These are phyloP conservation scores for Illadopsis cleaveri DNA, from an alignment of 2,113 vertebrate species.

Conservation along the genomic window DNA sequence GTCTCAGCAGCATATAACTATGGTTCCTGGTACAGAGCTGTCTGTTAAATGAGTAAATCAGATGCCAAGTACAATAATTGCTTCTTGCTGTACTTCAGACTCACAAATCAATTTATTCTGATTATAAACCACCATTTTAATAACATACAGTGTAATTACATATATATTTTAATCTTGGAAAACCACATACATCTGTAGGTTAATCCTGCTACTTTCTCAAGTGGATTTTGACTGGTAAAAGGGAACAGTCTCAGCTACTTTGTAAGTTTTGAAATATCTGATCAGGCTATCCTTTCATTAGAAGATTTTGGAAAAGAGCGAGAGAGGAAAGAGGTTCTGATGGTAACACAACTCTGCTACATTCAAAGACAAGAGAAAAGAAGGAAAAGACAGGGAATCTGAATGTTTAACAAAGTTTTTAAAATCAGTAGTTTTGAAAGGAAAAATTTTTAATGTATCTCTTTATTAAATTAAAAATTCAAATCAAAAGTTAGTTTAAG, in stretches of 20 bases:
- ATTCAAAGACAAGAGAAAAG: background rate
- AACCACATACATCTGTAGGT: constrained; percentile 50
- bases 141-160: constrained; percentile 53
- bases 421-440: background rate
- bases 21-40: constrained; percentile 35
- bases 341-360: background rate
- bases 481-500: background rate
- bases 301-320: background rate
- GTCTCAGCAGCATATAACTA: constrained; percentile 6
- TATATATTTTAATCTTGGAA: constrained; percentile 47
- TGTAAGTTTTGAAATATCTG: background rate
- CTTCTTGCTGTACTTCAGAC: constrained; percentile 32
- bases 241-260: background rate
- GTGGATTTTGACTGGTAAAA: background rate
- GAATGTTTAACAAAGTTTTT: background rate
- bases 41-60: constrained; percentile 45
- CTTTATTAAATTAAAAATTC: background rate
- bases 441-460: background rate
- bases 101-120: constrained; percentile 45
- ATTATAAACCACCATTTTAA: constrained; percentile 54
- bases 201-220: background rate
- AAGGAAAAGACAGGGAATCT: background rate
- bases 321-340: background rate
- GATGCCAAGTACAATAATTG: constrained; percentile 58
- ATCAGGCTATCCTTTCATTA: background rate